Evolutionary conservation across 1,140 invertebrate species (phyloP), one percentile per base, ranked within the genome.

Genomic region (Acromyrmex echinatior): DNA sequence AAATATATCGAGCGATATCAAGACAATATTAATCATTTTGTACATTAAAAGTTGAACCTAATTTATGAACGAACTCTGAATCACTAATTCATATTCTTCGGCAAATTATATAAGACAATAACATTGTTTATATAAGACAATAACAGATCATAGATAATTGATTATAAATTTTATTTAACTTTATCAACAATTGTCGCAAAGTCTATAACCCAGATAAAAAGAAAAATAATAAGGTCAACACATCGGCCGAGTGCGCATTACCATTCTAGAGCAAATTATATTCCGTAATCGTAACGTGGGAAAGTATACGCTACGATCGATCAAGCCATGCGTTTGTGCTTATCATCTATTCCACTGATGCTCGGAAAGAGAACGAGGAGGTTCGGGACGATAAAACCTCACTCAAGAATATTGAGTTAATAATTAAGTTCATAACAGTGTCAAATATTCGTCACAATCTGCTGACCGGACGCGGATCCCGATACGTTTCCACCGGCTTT

Each of bases 261-360:
- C 80, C 1, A 12, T 63, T 76, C 56, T 74, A 74, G 70, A 76
- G 56, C 28, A 51, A 71, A 71, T 80, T 51, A 35, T 12, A 73
- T 56, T 70, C 28, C 70, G 70, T 60, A 84, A 84, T 84, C 56
- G 56, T 84, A 76, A 84, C 80, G 70, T 84, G 80, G 80, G 80
- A 84, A 84, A 84, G 70, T 51, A 45, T 45, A n/a, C n/a, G 56
- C 25, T 49, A 56, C 9, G 74, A 66, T 86, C 62, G 84, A 68
- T 79, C 60, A 65, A 39, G 39, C 62, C 63, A 25, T 49, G 63
- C 76, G 63, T 86, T 68, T 60, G 56, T 35, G 21, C 60, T 79
- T 60, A 82, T 82, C 80, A 25, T 9, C 14, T 31, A 68, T n/a
- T 12, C 28, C 53, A 28, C 49, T 39, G 21, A 49, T 28, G 35